Conservation (phyloP, 2,797 vertebrate genomes). For the Syngnathus acus region DNA sequence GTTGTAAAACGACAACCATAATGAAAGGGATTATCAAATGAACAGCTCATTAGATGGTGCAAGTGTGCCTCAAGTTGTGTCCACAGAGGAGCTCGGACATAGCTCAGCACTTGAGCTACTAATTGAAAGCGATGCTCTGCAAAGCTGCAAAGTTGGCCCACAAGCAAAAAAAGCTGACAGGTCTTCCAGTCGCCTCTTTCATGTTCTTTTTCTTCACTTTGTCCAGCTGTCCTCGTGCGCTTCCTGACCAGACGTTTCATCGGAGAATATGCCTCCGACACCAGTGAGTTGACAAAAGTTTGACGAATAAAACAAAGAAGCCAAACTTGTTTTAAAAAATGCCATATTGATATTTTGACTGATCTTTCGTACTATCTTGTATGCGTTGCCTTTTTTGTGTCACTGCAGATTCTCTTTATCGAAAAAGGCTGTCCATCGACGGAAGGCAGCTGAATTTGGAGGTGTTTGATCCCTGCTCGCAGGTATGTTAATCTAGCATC, state of each 20-base stretch:
- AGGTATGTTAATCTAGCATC: conserved; percentile 35
- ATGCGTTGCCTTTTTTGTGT: conserved; percentile 7
- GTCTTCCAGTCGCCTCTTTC: conserved; percentile 26
- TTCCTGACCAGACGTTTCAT: conserved; percentile 69
- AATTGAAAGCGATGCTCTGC: conserved; percentile 33
- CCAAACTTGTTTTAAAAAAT: no score
- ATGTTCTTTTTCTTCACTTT: conserved; percentile 10
- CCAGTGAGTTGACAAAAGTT: conserved; percentile 45
- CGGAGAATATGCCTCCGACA: conserved; percentile 65
- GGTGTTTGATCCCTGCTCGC: conserved; percentile 66
- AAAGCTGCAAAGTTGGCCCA: conserved; percentile 12
- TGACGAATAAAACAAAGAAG: no score
- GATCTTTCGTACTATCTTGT: no score
- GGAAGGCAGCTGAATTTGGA: conserved; percentile 68
- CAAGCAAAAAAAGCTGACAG: conserved; percentile 22
- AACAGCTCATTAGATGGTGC: not conserved
- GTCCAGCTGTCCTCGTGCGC: conserved; percentile 60
- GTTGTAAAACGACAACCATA: not conserved
- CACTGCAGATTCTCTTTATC: conserved; percentile 61
- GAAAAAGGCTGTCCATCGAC: conserved; percentile 63
- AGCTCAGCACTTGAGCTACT: conserved; percentile 17
- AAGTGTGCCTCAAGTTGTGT: not conserved
- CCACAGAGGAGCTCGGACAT: conserved; percentile 15
- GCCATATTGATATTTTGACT: not conserved
- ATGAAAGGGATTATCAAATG: not conserved